Percentiles rank a stretch among this genome's conserved stretches.
phyloP scores from a whole-genome alignment of 2,888 invertebrate genomes.

The Acanthoscelides obtectus region DNA sequence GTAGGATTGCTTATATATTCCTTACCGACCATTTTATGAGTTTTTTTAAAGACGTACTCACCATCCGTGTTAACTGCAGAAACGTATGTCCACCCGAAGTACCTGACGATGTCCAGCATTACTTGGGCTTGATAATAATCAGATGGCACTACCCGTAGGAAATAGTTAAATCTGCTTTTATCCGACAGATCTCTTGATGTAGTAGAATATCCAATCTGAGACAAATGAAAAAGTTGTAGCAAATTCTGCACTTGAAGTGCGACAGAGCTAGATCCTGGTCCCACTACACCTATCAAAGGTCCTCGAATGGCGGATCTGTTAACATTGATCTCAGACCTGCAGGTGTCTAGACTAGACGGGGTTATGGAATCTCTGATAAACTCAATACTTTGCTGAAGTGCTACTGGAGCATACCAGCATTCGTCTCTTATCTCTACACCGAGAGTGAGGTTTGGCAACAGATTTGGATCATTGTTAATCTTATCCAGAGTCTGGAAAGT shows the following conservation, averaged over 20 bases:
- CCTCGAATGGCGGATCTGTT: slow-evolving; percentile 29
- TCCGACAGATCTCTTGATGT: slow-evolving; percentile 72
- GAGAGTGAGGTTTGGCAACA: slow-evolving; percentile 53
- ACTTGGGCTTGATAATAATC: slow-evolving; percentile 74
- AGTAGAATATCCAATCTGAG: slow-evolving; percentile 73
- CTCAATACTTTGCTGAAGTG: slow-evolving; percentile 72
- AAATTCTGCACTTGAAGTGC: slow-evolving; percentile 70
- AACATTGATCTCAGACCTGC: slow-evolving; percentile 10
- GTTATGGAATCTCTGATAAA: slow-evolving; percentile 66
- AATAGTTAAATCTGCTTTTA: slow-evolving; percentile 70
- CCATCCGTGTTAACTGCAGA: slow-evolving; percentile 73
- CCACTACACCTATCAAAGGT: slow-evolving; percentile 65
- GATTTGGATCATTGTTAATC: slow-evolving; percentile 56
- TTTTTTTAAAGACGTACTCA: slow-evolving; percentile 40
- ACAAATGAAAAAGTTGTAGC: slow-evolving; percentile 62
- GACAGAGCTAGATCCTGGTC: slow-evolving; percentile 69
- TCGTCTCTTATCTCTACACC: slow-evolving; percentile 75
- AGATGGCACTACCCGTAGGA: slow-evolving; percentile 73
- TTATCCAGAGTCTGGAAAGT: slow-evolving; percentile 58
- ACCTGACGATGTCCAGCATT: slow-evolving; percentile 62
- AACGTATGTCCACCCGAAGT: slow-evolving; percentile 75
- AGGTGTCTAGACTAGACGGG: slow-evolving; percentile 33
- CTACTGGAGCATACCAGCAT: slow-evolving; percentile 78
- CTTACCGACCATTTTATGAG: no score
- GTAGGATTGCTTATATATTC: no score